Evolutionary conservation across 2,797 vertebrate species (phyloP).

Genomic region (Argentina silus): DNA sequence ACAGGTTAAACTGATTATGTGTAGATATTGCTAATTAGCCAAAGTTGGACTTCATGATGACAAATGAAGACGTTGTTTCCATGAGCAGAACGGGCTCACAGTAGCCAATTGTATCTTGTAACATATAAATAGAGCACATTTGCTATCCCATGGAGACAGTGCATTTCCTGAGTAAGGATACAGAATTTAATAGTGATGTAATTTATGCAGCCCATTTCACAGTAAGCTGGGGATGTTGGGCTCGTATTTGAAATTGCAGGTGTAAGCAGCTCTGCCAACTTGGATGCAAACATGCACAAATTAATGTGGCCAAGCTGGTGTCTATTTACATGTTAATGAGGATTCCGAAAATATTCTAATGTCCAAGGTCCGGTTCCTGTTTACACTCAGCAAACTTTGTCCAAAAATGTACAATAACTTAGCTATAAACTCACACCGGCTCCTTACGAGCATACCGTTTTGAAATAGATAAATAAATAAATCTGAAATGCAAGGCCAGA

Average conservation of each 20-base stretch:
- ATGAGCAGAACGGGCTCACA: slow-evolving; percentile 9
- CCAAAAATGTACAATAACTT: not conserved
- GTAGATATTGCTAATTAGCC: slow-evolving; percentile 23
- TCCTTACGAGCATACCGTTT: not conserved
- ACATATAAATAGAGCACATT: slow-evolving; percentile 33
- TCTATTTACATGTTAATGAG: slow-evolving; percentile 48
- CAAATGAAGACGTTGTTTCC: slow-evolving; percentile 27
- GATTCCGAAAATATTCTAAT: slow-evolving; percentile 6
- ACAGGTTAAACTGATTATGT: not conserved
- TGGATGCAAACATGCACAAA: slow-evolving; percentile 44
- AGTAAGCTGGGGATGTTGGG: slow-evolving; percentile 46
- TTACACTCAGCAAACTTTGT: not conserved
- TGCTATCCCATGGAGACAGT: slow-evolving; percentile 20
- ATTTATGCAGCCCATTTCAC: slow-evolving; percentile 58
- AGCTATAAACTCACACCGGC: not conserved
- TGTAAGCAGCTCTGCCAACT: slow-evolving; percentile 55
- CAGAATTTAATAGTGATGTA: slow-evolving; percentile 53
- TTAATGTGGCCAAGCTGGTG: slow-evolving; percentile 38
- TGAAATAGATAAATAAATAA: slow-evolving; percentile 1
- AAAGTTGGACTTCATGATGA: slow-evolving; percentile 19
- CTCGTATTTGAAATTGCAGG: slow-evolving; percentile 57
- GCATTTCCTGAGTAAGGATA: slow-evolving; percentile 18
- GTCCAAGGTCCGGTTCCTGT: not conserved
- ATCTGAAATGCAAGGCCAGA: not conserved
- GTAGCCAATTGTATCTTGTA: slow-evolving; percentile 23